phyloP scores from a whole-genome alignment of 2,888 invertebrate genomes.

The Poecilobothrus nobilitatus region DNA sequence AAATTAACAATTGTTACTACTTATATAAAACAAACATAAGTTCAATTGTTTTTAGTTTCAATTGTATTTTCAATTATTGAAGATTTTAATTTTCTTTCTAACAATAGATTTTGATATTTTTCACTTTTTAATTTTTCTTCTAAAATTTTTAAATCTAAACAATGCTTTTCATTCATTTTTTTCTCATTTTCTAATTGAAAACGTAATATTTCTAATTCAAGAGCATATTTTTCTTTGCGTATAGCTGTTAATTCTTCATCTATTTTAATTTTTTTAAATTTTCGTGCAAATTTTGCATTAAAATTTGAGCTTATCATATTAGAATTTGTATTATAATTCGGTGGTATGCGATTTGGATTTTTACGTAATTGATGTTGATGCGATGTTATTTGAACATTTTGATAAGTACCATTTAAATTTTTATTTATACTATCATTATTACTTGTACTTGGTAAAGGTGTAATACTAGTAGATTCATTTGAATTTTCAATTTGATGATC shows the following conservation, averaged over 20 bases:
- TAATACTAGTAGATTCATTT: not conserved
- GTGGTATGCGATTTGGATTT: not conserved
- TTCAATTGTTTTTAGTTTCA: too few relatives aligned
- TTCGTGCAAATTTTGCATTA: not conserved
- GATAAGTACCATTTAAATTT: not conserved
- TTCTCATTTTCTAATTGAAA: not conserved
- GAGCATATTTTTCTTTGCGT: not conserved
- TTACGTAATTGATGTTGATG: not conserved
- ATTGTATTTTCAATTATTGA: not conserved
- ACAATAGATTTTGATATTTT: not conserved
- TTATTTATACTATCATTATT: not conserved
- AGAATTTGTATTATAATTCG: not conserved
- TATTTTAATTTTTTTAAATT: slow-evolving; percentile 1
- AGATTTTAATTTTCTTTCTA: not conserved
- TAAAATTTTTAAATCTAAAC: not conserved
- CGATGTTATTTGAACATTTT: not conserved
- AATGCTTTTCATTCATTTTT: not conserved
- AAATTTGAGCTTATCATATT: not conserved
- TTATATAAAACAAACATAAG: too few relatives aligned
- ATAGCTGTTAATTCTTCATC: not conserved
- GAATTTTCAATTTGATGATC: not conserved
- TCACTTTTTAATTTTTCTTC: not conserved
- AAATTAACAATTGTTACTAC: too few relatives aligned
- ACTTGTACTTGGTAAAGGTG: not conserved
- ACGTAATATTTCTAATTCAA: not conserved